phyloP scores from a whole-genome alignment of 2,888 invertebrate genomes.

The Hirtodrosophila trivittata region DNA sequence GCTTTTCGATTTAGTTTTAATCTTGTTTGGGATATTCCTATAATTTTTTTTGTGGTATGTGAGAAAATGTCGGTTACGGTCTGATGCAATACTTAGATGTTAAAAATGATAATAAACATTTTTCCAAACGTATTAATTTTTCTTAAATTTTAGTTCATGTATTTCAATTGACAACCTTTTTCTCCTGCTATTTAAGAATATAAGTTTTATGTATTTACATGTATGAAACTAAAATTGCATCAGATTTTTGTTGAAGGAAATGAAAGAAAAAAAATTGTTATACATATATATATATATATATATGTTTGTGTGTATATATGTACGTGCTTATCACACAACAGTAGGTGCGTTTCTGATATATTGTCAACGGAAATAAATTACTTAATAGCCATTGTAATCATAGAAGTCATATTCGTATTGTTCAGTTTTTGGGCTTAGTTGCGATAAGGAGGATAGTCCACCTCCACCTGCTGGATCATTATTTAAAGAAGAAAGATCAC shows the following conservation, averaged over 20 bases:
- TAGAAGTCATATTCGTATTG: conserved; percentile 24
- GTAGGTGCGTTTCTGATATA: not conserved
- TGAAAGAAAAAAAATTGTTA: no score
- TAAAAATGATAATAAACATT: no score
- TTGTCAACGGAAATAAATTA: conserved; percentile 1
- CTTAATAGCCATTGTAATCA: conserved; percentile 34
- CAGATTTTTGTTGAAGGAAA: not conserved
- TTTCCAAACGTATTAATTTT: no score
- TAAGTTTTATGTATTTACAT: conserved; percentile 45
- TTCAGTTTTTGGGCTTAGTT: conserved; percentile 5
- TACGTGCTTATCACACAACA: not conserved
- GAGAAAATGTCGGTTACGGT: no score
- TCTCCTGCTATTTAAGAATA: conserved; percentile 12
- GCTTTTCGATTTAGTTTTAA: no score
- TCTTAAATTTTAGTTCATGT: conserved; percentile 12
- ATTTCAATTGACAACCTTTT: conserved; percentile 44
- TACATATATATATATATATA: not conserved
- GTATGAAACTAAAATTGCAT: not conserved
- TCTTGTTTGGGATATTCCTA: no score
- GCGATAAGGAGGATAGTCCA: not conserved
- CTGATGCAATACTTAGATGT: no score
- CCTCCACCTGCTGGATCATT: not conserved
- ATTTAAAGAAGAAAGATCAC: no score
- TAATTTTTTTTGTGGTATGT: no score
- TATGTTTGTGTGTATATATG: not conserved